Evolutionary conservation across 2,113 vertebrate species (phyloP), one percentile per base, ranked within the genome.

Genomic region (Halichoeres trimaculatus): DNA sequence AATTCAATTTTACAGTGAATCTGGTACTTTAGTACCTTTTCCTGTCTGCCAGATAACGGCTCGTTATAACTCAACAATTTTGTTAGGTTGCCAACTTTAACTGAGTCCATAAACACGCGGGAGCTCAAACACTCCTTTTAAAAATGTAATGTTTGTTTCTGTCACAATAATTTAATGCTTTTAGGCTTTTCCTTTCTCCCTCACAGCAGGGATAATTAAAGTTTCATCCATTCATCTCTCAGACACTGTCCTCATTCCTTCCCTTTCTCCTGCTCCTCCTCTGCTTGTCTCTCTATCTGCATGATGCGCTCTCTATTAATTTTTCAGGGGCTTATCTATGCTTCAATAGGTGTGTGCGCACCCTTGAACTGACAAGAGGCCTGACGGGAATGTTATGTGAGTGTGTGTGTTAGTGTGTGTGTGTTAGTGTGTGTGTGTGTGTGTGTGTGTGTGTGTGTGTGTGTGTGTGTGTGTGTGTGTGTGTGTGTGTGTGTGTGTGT

Each of bases 281-380:
- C 53, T 67, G 57, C 70, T 75, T 24, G 40, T 61, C 66, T 58
- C 56, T 65, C 16, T 22, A 50, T 59, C 71, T 70, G 41, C 61
- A 59, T 47, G 51, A 56, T 26, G 54, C n/a, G 45, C 22, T 64
- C 38, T 55, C 50, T 76, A 91, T 94, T 36, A 91, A 91, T 91
- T 88, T 92, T 93, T 93, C 76, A 93, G 81, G 47, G 57, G 54
- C 72, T 90, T 92, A 81, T 84, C 51, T 72, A 78, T 85, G 93
- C 88, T 84, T 88, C 80, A 76, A 58, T 88, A 84, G 75, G 73
- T 81, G 81, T 79, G 78, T 85, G 78, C 64, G 77, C 56, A 63
- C 36, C 73, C 74, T 65, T 64, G 83, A 85, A 80, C 76, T 83
- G 87, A 90, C 81, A 69, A 74, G 68, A 62, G 54, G 53, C 76